These are phyloP conservation scores for Drosophila tripunctata DNA, from an alignment of 2,888 invertebrate genomes.

Conservation along the genomic window DNA sequence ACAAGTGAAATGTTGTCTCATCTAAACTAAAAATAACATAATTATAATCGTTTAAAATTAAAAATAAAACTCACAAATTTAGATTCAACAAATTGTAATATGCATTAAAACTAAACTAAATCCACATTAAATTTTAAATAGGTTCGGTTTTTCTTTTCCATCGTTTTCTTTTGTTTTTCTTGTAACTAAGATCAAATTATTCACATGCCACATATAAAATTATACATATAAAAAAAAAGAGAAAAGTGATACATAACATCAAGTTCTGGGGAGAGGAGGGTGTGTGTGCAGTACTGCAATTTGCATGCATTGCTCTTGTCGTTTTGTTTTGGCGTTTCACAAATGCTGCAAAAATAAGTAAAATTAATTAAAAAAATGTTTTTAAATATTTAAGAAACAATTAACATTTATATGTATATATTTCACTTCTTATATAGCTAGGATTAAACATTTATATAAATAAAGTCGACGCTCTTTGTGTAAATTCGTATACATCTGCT, in stretches of 20 bases:
- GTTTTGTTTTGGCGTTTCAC: constrained; percentile 62
- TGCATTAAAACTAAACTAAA: constrained; percentile 56
- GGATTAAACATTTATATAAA: constrained; percentile 44
- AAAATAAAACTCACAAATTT: constrained; percentile 67
- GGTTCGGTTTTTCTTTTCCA: too few relatives aligned
- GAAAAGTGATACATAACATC: constrained; percentile 30
- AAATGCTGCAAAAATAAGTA: constrained; percentile 67
- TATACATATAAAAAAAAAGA: background rate
- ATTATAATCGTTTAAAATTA: constrained; percentile 39
- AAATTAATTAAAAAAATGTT: too few relatives aligned
- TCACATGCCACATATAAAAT: constrained; percentile 10
- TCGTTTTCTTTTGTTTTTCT: too few relatives aligned
- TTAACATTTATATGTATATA: constrained; percentile 31
- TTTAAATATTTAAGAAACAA: constrained; percentile 30
- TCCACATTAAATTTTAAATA: constrained; percentile 32
- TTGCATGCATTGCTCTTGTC: constrained; percentile 68
- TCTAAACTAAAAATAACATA: constrained; percentile 41
- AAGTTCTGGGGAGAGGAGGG: constrained; percentile 25
- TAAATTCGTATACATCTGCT: constrained; percentile 60
- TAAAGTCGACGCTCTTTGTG: constrained; percentile 30
- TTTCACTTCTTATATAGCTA: constrained; percentile 23
- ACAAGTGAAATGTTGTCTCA: constrained; percentile 10
- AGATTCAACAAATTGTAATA: constrained; percentile 69
- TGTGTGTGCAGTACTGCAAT: constrained; percentile 42
- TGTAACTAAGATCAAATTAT: constrained; percentile 13